A percentile compares a stretch with the other conserved stretches of the same genome.
phyloP scores from a whole-genome alignment of 1,140 invertebrate species.

The Trachymyrmex cornetzi region DNA sequence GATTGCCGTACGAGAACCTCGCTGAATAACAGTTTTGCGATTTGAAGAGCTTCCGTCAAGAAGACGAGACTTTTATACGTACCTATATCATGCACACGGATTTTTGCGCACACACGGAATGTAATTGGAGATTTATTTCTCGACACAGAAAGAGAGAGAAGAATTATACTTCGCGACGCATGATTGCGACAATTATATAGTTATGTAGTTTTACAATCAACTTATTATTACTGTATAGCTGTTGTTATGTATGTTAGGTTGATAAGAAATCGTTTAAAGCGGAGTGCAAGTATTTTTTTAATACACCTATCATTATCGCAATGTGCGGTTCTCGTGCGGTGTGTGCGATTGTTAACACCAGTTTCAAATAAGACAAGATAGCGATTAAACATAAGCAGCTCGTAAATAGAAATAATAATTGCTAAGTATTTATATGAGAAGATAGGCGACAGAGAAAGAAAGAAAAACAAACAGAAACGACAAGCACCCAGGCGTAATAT shows the following conservation, averaged over 20 bases:
- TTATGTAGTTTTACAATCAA: slow-evolving; percentile 28
- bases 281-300: slow-evolving; percentile 24
- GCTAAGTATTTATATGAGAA: slow-evolving; percentile 68
- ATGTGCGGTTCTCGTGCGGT: slow-evolving; percentile 41
- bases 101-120: slow-evolving; percentile 22
- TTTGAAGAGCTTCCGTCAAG: slow-evolving; percentile 1
- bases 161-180: background rate
- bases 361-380: slow-evolving; percentile 47
- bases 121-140: slow-evolving; percentile 25
- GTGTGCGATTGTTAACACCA: slow-evolving; percentile 27
- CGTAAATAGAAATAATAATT: slow-evolving; percentile 53
- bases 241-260: slow-evolving; percentile 22
- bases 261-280: background rate
- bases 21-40: background rate
- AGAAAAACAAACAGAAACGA: background rate
- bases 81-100: slow-evolving; percentile 30
- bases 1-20: slow-evolving; percentile 47
- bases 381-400: slow-evolving; percentile 35
- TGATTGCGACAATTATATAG: background rate
- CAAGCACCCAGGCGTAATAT: background rate
- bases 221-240: slow-evolving; percentile 18
- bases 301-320: background rate
- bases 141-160: background rate
- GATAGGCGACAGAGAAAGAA: slow-evolving; percentile 21
- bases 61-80: slow-evolving; percentile 45